Base-by-base conservation (phyloP, 2,888 invertebrate species). In the Nematopogon swammerdamellus region DNA sequence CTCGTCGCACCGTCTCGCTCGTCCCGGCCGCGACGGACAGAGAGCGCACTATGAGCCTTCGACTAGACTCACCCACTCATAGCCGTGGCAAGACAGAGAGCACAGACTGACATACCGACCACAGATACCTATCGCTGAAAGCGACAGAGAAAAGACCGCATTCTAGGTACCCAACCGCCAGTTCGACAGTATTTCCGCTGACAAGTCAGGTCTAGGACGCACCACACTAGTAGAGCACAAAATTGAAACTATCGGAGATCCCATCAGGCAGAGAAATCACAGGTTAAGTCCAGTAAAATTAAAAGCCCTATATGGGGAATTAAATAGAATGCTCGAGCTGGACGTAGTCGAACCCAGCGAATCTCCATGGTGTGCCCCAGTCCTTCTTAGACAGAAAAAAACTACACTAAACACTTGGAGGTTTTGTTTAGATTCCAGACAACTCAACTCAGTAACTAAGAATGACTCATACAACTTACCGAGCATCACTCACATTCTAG, bases 341-440 rank as follows among this genome's bases (percentile, higher is more conserved):
- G 50, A 29, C 5, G 46, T 50, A 6, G 45, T 48, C 20, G 19
- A 19, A 19, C 43, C 47, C 17, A 16, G 20, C 20, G 17, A 17
- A 16, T 19, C 19, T 11, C 42, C 48, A 43, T 50, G 50, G 50
- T 14, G 18, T 16, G 3, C 30, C 1, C 47, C 47, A 8, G 18
- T 50, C 4, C n/a, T 47, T 2, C 46, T 18, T 11, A 47, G 20
- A 8, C 16, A 2, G 10, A 50, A 50, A 18, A 20, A 42, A 16
- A 25, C 42, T n/a, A n/a, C n/a, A n/a, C n/a, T n/a, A n/a, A 46
- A 46, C 36, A 8, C 5, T 4, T 51, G 45, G 1, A 43, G 58
- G 3, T 56, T 60, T 18, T 60, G 60, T 36, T 46, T 59, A 0
- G 60, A 60, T 17, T 57, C 57, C 18, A 19, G 58, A 1, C 54